Evolutionary conservation across 2,797 vertebrate species (phyloP), one percentile per base, ranked within the genome.

Genomic region (Lepidocolaptes lacrymiger): DNA sequence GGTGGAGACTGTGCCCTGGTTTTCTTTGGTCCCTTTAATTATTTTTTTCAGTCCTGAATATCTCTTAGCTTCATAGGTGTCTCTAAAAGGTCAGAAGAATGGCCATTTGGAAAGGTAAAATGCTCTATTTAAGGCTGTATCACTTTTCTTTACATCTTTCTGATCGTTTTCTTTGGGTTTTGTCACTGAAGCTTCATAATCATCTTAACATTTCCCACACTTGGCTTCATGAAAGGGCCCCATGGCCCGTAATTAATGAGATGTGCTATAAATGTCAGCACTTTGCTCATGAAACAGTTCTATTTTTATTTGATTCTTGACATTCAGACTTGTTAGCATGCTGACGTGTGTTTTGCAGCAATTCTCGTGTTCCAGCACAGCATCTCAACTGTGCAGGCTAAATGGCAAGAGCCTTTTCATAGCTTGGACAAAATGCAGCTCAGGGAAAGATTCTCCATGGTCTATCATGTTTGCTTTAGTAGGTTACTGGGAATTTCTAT

Each of bases 291-390:
- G 67, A 78, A 96, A 96, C 74, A 26, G 69, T 80, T 94, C 95
- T 97, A 95, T 91, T 97, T 96, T 67, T 91, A 85, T 83, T 91
- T 23, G 56, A 87, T 97, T 94, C 92, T 95, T 97, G 95, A 97
- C 95, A 91, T 95, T 97, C 91, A 93, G 85, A 64, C 74, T 91
- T 81, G 62, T 80, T 75, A 44, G 89, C 62, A 43, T 54, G 85
- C 84, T 96, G 91, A 97, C 24, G 12, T n/a, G 24, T 89, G 39
- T 72, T 95, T 93, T 91, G 74, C 59, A 14, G 22, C 55, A 68
- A 93, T 94, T 93, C 49, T 72, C 39, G 66, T 58, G 77, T 84
- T 44, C 52, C 64, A 83, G 14, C 27, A 21, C 87, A 89, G 68
- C 74, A 64, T 88, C 79, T 79, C 12, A 10, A 20, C 68, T 48